A percentile compares a stretch with the other conserved stretches of the same genome.
These are phyloP conservation scores for Leuctra nigra DNA, from an alignment of 2,888 invertebrate species.

Conservation along the genomic window DNA sequence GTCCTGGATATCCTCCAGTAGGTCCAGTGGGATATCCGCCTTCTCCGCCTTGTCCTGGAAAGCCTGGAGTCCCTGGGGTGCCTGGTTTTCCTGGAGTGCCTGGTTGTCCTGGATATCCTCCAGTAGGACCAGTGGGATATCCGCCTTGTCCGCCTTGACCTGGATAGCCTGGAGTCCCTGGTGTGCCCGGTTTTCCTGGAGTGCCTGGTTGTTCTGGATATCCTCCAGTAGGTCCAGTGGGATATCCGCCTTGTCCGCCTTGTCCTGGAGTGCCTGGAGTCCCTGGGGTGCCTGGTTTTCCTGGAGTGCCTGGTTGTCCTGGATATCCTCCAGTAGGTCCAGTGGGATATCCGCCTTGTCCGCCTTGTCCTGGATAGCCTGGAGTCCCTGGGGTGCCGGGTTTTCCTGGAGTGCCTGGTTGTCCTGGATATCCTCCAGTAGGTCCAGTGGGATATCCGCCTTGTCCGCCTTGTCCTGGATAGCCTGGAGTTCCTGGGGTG, in stretches of 20 bases:
- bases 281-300: slow-evolving; percentile 31
- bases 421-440: slow-evolving; percentile 27
- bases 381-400: slow-evolving; percentile 36
- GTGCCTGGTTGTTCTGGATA: slow-evolving; percentile 33
- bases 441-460: slow-evolving; percentile 30
- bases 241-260: slow-evolving; percentile 25
- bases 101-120: slow-evolving; percentile 30
- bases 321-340: slow-evolving; percentile 22
- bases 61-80: slow-evolving; percentile 36
- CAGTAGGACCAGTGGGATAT: no score
- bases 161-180: slow-evolving; percentile 34
- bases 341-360: slow-evolving; percentile 36
- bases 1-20: slow-evolving; percentile 28
- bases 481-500: slow-evolving; percentile 34
- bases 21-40: slow-evolving; percentile 31
- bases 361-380: slow-evolving; percentile 49
- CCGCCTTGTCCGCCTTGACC: slow-evolving; percentile 22
- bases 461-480: slow-evolving; percentile 33
- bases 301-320: slow-evolving; percentile 31
- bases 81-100: slow-evolving; percentile 36
- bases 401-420: slow-evolving; percentile 28
- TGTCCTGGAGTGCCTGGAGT: slow-evolving; percentile 30
- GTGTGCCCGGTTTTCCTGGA: slow-evolving; percentile 29
- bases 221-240: slow-evolving; percentile 29
- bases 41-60: slow-evolving; percentile 26